Evolutionary conservation across 2,113 vertebrate genomes (phyloP).

Genomic region (Epinephelus cyanopodus): DNA sequence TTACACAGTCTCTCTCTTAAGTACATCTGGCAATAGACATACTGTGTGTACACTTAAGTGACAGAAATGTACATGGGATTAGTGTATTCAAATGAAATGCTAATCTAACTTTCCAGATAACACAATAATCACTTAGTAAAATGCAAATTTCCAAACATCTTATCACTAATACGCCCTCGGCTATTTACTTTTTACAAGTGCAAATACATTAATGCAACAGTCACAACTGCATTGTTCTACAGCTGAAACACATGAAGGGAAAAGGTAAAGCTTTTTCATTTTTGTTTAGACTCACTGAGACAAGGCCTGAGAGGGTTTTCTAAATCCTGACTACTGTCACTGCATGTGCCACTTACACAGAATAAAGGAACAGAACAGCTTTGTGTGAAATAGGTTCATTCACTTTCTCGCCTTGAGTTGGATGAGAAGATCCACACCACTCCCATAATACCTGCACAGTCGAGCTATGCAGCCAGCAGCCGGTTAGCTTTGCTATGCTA

Average conservation of each 20-base stretch:
- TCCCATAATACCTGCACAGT: no score
- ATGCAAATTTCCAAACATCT: background rate
- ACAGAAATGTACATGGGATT: background rate
- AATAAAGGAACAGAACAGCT: background rate
- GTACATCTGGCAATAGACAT: background rate
- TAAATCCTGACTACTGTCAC: background rate
- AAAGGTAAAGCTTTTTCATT: background rate
- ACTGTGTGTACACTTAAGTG: background rate
- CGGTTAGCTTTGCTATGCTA: background rate
- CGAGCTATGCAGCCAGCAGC: background rate
- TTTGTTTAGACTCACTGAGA: background rate
- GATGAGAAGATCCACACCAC: background rate
- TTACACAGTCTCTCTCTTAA: background rate
- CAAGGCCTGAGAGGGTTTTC: background rate
- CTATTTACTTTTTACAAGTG: background rate
- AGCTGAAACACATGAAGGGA: background rate
- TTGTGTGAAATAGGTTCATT: background rate
- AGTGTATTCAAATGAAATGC: slow-evolving; percentile 5
- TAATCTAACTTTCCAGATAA: background rate
- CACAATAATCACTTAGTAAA: background rate
- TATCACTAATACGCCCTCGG: background rate
- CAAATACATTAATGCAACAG: background rate
- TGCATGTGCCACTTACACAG: background rate
- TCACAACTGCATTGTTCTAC: background rate
- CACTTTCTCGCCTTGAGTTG: background rate